A percentile compares a stretch with the other conserved stretches of the same genome.
These are phyloP conservation scores for Gallinago stenura DNA, from an alignment of 2,797 vertebrate species.

Conservation along the genomic window DNA sequence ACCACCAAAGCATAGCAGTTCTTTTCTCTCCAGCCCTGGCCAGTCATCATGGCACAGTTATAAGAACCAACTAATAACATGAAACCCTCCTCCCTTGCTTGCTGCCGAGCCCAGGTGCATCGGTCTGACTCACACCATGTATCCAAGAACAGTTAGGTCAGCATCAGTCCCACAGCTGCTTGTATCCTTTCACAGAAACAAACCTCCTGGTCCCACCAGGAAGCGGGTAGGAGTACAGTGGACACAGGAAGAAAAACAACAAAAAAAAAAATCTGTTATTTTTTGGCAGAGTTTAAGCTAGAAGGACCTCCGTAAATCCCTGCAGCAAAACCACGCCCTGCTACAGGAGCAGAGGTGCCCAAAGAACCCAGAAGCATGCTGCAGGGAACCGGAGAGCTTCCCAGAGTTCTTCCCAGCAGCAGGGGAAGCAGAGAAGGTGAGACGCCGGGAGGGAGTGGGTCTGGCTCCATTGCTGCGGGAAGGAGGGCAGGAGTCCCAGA, in stretches of 20 bases:
- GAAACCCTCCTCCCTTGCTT: neutral
- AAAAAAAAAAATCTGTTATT: neutral
- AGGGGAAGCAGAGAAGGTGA: neutral
- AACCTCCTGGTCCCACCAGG: neutral
- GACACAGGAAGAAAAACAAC: slow-evolving; percentile 20
- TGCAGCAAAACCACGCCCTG: neutral
- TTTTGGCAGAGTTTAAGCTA: neutral
- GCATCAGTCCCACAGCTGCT: slow-evolving; percentile 22
- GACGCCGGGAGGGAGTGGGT: neutral
- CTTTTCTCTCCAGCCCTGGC: neutral
- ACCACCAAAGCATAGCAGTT: neutral
- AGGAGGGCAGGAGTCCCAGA: slow-evolving; percentile 17
- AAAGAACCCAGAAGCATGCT: neutral
- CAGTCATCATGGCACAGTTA: neutral
- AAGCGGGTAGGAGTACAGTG: neutral
- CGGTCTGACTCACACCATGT: neutral
- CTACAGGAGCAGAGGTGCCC: neutral
- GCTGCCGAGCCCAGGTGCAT: neutral
- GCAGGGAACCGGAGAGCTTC: neutral
- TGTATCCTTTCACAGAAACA: neutral
- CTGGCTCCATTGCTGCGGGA: neutral
- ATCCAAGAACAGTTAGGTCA: neutral
- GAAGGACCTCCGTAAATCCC: neutral
- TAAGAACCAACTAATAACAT: neutral
- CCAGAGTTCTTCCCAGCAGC: neutral